Percentiles rank a stretch among this genome's conserved stretches.
phyloP scores from a whole-genome alignment of 2,113 vertebrate species.

The Formicarius rufipectus region DNA sequence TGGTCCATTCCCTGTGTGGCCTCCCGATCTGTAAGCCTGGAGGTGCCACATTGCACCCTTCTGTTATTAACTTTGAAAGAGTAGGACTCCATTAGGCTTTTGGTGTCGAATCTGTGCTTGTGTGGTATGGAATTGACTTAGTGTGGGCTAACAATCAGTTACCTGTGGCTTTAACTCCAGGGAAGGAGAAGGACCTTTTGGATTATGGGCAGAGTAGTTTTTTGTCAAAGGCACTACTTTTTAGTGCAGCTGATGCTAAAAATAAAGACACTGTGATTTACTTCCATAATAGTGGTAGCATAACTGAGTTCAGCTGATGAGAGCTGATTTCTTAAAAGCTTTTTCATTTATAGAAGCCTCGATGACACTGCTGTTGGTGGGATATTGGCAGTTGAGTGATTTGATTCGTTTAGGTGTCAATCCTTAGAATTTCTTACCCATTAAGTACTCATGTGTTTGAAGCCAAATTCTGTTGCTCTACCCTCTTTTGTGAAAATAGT shows the following conservation, averaged over 20 bases:
- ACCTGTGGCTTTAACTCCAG: neutral
- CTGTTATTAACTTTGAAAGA: neutral
- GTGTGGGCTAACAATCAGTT: neutral
- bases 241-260: neutral
- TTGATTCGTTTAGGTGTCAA: neutral
- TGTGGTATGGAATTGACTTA: neutral
- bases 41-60: neutral
- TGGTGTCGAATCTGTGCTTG: neutral
- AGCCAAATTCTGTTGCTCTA: neutral
- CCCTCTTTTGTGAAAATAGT: neutral
- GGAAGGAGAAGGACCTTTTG: neutral
- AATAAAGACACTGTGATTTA: neutral
- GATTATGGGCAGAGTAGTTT: neutral
- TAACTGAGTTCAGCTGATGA: neutral
- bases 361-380: neutral
- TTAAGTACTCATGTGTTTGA: neutral
- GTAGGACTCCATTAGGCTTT: neutral
- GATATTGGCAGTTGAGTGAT: neutral
- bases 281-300: neutral
- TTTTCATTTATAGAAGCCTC: neutral
- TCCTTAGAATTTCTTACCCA: neutral
- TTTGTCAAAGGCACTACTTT: neutral
- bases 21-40: neutral
- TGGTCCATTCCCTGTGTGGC: neutral
- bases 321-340: conserved; percentile 11